Evolutionary conservation across 2,797 vertebrate species (phyloP), one percentile per base, ranked within the genome.

Genomic region (Alosa sapidissima): DNA sequence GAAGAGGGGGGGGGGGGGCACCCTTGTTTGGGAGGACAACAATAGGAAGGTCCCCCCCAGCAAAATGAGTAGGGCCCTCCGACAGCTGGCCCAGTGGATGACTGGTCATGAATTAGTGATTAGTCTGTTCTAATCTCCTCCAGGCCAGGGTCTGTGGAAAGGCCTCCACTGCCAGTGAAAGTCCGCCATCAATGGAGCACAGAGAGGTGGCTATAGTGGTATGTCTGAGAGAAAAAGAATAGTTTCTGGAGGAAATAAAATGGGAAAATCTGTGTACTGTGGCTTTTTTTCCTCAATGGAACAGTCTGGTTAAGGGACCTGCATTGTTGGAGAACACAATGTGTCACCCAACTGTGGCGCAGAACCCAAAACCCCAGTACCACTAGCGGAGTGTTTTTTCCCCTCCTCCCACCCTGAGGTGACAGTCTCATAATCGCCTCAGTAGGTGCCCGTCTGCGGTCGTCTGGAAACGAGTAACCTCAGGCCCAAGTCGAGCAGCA

Each of bases 11-110:
- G 60, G 24, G 60, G 60, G 21, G 60, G 60, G 60, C 10, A 68
- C 28, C 62, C 62, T 68, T 75, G 36, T 75, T 16, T 45, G 14
- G 14, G 68, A 75, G 68, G 36, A 78, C 36, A 72, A 72, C 65
- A 78, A 78, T 47, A 78, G 36, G 14, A 33, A 36, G 7, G 33
- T 41, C 4, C 36, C 16, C 68, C 68, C 68, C 13, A 78, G 36
- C 16, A 1, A 78, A 78, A 19, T 78, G 72, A 78, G 41, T 78
- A 7, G 41, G 72, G 41, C 14, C 28, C 41, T 47, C 72, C 4
- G 72, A 78, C 72, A 78, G 72, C 72, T 78, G 72, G 72, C 6
- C 72, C 72, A 36, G 65, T 78, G 72, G 72, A 52, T 7, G 13
- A 21, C 28, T 28, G 51, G 13, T 52, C 49, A 49, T 82, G 81